Conservation (phyloP, 2,797 vertebrate species). For the Triplophysa bombifrons region DNA sequence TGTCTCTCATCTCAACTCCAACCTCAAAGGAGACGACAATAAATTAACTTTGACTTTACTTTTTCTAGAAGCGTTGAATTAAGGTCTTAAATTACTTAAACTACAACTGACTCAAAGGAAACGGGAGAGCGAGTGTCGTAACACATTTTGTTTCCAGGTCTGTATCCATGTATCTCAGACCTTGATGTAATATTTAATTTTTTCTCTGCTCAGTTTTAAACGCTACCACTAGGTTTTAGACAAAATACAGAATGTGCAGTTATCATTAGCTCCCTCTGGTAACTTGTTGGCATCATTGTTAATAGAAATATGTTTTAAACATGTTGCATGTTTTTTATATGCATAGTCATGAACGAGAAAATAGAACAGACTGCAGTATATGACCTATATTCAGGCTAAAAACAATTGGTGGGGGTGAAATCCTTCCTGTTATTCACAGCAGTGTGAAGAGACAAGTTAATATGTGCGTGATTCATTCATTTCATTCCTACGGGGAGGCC, state of each 20-base stretch:
- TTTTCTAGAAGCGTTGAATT: neutral
- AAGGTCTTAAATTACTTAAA: neutral
- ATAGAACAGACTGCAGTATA: constrained; percentile 1
- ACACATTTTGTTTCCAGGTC: neutral
- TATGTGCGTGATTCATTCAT: constrained; percentile 35
- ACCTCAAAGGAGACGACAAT: neutral
- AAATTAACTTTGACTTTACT: neutral
- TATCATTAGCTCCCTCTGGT: neutral
- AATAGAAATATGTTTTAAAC: neutral
- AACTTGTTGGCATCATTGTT: neutral
- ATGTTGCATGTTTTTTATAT: neutral
- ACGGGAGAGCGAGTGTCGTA: neutral
- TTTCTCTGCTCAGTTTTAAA: neutral
- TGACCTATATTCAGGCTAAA: constrained; percentile 29
- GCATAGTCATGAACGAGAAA: neutral
- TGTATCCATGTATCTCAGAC: neutral
- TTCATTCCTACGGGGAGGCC: constrained; percentile 16
- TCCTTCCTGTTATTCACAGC: neutral
- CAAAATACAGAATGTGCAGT: neutral
- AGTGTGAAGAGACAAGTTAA: constrained; percentile 30
- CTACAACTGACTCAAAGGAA: neutral
- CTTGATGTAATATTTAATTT: neutral
- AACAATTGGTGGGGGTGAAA: constrained; percentile 21
- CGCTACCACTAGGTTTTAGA: neutral
- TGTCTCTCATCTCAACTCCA: neutral